Conservation (phyloP, 2,888 invertebrate species). For the Cataglyphis livida region DNA sequence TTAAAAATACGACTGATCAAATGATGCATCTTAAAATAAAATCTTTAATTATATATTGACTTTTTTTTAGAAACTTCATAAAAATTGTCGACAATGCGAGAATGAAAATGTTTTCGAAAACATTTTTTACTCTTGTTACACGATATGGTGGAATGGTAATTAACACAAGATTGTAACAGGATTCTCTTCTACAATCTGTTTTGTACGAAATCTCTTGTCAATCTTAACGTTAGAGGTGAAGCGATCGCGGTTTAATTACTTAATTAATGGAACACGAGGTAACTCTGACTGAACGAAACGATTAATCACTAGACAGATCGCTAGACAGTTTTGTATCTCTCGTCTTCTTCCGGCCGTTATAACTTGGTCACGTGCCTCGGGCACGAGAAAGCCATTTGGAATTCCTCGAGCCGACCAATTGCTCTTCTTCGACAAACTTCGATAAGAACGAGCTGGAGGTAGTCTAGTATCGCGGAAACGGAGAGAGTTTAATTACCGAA, state of each 20-base stretch:
- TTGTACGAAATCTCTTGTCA: conserved; percentile 53
- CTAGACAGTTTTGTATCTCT: conserved; percentile 60
- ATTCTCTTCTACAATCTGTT: conserved; percentile 39
- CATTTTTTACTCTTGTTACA: background rate
- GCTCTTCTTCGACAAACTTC: conserved; percentile 74
- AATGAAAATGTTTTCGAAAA: background rate
- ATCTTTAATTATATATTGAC: background rate
- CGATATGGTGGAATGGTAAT: conserved; percentile 3
- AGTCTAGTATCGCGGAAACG: conserved; percentile 57
- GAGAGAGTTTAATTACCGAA: conserved; percentile 81
- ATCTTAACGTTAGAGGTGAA: conserved; percentile 47
- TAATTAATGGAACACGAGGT: conserved; percentile 69
- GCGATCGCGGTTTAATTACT: conserved; percentile 73
- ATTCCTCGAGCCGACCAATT: conserved; percentile 67
- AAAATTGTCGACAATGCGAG: background rate
- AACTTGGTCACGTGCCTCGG: conserved; percentile 65
- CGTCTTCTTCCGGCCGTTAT: conserved; percentile 64
- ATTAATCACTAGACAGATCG: conserved; percentile 69
- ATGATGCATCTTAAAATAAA: background rate
- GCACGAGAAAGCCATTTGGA: conserved; percentile 63
- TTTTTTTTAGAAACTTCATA: background rate
- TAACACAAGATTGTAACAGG: conserved; percentile 29
- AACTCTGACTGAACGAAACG: conserved; percentile 58
- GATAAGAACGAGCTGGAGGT: conserved; percentile 75
- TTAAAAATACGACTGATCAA: background rate